Evolutionary conservation across 2,797 vertebrate genomes (phyloP), one percentile per base, ranked within the genome.

Genomic region (Hippoglossus hippoglossus): DNA sequence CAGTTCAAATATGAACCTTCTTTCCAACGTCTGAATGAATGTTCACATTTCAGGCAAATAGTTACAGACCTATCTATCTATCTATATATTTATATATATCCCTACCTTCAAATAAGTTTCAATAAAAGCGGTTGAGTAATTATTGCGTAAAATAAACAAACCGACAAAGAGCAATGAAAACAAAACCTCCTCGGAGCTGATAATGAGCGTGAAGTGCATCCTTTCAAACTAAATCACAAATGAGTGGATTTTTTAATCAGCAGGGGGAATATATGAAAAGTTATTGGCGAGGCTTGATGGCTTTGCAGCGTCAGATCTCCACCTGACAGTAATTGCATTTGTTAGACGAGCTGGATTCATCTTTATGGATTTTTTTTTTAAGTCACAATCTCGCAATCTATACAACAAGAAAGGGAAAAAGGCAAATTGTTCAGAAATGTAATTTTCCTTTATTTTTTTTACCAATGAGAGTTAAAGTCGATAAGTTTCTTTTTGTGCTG

Each of bases 321-420:
- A 44, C 63, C 56, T 80, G 73, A 69, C 83, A 73, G 79, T 84
- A 87, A 88, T 87, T 83, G 82, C 73, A 76, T 78, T 46, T 61
- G 39, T 61, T 61, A 39, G 39, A 77, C 78, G 36, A 19, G 58
- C 22, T 46, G 39, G 22, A 86, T 52, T 49, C 58, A 63, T 83
- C 75, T 72, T 18, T 36, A 59, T 81, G 11, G 67, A 69, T 58
- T 80, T 86, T 73, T 60, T 25, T n/a, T 12, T 39, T 5, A 62
- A 77, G 31, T 52, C 6, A 2, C 60, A 64, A 19, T 19, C 15
- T 19, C 2, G 18, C 44, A 63, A 72, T 71, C 75, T 71, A 77
- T 83, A 24, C n/a, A 60, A 46, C 16, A 46, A 55, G 21, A 80
- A 73, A 72, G 8, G 28, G 36, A 22, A 67, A 59, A 52, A 26